Percentiles rank a stretch among this genome's conserved stretches.
phyloP scores from a whole-genome alignment of 2,888 invertebrate genomes.

The Neocrepidodera transversa region DNA sequence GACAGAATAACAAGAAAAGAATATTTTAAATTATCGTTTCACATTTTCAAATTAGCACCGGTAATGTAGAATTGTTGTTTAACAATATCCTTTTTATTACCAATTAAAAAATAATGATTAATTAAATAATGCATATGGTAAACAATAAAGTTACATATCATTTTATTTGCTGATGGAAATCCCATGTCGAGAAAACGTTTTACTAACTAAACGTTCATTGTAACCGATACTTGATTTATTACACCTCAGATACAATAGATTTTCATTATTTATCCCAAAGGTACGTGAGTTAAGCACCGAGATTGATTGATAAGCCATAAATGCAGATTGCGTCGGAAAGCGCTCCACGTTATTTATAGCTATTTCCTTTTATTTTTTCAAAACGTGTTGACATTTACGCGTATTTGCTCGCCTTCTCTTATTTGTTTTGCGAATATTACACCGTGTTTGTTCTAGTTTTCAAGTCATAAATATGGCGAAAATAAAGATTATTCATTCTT shows the following conservation, averaged over 20 bases:
- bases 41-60: no score
- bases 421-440: neutral
- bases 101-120: no score
- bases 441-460: no score
- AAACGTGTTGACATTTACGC: neutral
- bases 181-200: neutral
- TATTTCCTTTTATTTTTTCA: neutral
- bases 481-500: no score
- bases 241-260: constrained; percentile 19
- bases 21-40: no score
- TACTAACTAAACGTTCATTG: neutral
- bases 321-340: constrained; percentile 21
- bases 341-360: constrained; percentile 19
- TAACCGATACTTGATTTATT: constrained; percentile 13
- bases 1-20: no score
- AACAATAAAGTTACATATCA: no score
- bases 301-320: constrained; percentile 27
- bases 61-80: no score
- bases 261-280: constrained; percentile 26
- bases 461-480: no score
- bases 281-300: constrained; percentile 15
- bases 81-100: no score
- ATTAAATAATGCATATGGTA: no score
- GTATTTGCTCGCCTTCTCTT: neutral
- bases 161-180: constrained; percentile 7